Percentiles rank a stretch among this genome's conserved stretches.
Conservation (phyloP, 2,113 vertebrate species). For the Turnix velox region DNA sequence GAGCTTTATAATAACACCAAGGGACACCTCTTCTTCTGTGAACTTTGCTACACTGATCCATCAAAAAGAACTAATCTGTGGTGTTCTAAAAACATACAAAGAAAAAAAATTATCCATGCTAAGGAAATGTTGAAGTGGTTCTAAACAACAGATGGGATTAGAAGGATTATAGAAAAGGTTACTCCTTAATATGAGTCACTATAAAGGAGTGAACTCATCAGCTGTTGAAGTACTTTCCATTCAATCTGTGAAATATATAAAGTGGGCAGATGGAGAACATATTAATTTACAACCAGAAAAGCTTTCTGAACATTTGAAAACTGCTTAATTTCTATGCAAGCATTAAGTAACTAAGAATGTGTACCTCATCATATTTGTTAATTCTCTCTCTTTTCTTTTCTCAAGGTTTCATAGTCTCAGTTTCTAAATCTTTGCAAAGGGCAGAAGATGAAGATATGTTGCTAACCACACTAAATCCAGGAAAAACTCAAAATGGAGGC, state of each 20-base stretch:
- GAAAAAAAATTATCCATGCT: slow-evolving; percentile 21
- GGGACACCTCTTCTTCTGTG: neutral
- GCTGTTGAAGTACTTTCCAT: slow-evolving; percentile 65
- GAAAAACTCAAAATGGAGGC: slow-evolving; percentile 65
- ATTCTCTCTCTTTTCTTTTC: slow-evolving; percentile 82
- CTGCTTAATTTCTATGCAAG: slow-evolving; percentile 11
- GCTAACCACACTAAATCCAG: slow-evolving; percentile 67
- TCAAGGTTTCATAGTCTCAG: slow-evolving; percentile 71
- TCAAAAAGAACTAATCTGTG: slow-evolving; percentile 59
- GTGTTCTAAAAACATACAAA: slow-evolving; percentile 23
- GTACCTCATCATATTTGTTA: slow-evolving; percentile 68
- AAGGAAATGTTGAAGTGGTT: slow-evolving; percentile 45
- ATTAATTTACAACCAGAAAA: neutral
- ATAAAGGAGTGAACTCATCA: slow-evolving; percentile 42
- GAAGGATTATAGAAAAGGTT: slow-evolving; percentile 53
- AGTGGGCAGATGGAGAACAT: neutral
- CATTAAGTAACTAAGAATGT: slow-evolving; percentile 50
- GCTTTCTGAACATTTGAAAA: slow-evolving; percentile 6
- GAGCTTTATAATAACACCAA: slow-evolving; percentile 20
- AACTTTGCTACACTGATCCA: slow-evolving; percentile 20
- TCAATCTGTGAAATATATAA: slow-evolving; percentile 74
- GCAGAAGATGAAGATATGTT: slow-evolving; percentile 69
- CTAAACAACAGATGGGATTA: slow-evolving; percentile 61
- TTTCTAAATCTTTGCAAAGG: slow-evolving; percentile 73
- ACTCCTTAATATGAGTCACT: slow-evolving; percentile 39